Conservation (phyloP, 1,140 invertebrate genomes). For the Stenopsyche tienmushanensis region DNA sequence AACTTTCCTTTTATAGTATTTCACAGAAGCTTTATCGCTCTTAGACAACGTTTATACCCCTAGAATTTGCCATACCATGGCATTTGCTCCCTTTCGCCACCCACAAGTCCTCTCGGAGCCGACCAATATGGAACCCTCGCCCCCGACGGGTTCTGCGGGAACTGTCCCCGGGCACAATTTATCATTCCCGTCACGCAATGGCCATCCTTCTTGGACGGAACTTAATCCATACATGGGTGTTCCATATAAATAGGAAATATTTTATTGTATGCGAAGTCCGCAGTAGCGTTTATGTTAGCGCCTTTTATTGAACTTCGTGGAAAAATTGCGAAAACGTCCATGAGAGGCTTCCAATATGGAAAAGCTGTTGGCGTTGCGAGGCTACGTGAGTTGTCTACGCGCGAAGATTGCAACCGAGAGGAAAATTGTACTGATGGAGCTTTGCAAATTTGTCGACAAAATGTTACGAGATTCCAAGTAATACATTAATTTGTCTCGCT, state of each 20-base stretch:
- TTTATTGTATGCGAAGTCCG: slow-evolving; percentile 35
- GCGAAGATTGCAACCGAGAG: neutral
- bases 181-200: slow-evolving; percentile 40
- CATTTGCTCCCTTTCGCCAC: neutral
- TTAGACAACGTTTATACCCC: slow-evolving; percentile 19
- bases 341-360: neutral
- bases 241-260: slow-evolving; percentile 40
- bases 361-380: neutral
- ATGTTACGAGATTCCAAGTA: too few species aligned
- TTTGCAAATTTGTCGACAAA: neutral
- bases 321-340: slow-evolving; percentile 11
- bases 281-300: slow-evolving; percentile 27
- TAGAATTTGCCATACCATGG: neutral
- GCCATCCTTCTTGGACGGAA: slow-evolving; percentile 41
- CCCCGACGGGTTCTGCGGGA: neutral
- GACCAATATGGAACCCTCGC: neutral
- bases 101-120: neutral
- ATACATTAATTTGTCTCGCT: too few species aligned
- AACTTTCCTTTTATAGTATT: too few species aligned
- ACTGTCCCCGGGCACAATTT: slow-evolving; percentile 33
- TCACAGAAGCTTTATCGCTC: slow-evolving; percentile 23
- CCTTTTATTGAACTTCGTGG: slow-evolving; percentile 29
- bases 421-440: neutral
- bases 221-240: slow-evolving; percentile 42
- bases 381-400: neutral